A percentile compares a stretch with the other conserved stretches of the same genome.
Evolutionary conservation across 2,113 vertebrate species (phyloP).

Genomic region (Erythrocercus mccallii): DNA sequence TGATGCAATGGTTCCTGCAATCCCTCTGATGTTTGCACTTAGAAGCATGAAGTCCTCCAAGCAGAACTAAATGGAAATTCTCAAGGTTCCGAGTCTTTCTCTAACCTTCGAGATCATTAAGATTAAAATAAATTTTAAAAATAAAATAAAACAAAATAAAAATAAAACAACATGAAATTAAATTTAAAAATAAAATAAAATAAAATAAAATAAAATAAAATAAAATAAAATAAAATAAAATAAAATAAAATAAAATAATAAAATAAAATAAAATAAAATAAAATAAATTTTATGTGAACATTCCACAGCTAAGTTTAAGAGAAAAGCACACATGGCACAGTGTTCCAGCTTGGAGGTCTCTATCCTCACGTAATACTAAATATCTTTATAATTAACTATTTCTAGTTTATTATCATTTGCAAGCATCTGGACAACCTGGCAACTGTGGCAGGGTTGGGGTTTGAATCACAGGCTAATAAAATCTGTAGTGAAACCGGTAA

Average conservation of each 20-base stretch:
- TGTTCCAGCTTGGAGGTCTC: not conserved
- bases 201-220: too few relatives aligned
- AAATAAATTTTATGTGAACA: not conserved
- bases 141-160: not conserved
- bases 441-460: not conserved
- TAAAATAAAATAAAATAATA: not conserved
- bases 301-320: not conserved
- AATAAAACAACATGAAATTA: too few relatives aligned
- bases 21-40: not conserved
- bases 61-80: not conserved
- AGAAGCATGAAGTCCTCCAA: not conserved
- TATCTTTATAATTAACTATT: not conserved
- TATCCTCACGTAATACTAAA: not conserved
- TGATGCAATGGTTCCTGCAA: not conserved
- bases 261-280: too few relatives aligned
- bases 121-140: not conserved
- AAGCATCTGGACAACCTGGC: conserved; percentile 41
- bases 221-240: not conserved
- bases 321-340: not conserved
- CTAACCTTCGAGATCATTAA: not conserved
- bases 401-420: conserved; percentile 4
- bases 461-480: conserved; percentile 8
- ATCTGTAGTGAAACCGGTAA: not conserved
- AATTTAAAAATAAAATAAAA: too few relatives aligned
- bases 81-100: not conserved